phyloP scores from a whole-genome alignment of 2,888 invertebrate species.

The Cyaniris semiargus region DNA sequence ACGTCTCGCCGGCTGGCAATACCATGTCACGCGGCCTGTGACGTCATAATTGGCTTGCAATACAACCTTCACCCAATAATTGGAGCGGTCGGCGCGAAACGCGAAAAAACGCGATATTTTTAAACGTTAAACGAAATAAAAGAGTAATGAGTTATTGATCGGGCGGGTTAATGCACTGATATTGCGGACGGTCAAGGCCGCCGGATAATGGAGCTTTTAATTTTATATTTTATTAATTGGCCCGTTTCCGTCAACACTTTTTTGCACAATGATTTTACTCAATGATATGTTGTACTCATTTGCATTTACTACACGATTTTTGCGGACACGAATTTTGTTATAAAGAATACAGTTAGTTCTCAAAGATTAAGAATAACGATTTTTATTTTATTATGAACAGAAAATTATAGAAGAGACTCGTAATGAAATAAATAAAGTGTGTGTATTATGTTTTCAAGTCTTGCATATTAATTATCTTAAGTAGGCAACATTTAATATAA shows the following conservation, averaged over 20 bases:
- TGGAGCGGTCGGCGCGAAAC: constrained; percentile 51
- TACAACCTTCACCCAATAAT: constrained; percentile 60
- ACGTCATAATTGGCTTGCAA: constrained; percentile 50
- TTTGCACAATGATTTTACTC: constrained; percentile 20
- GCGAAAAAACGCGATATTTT: constrained; percentile 60
- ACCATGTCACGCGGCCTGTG: constrained; percentile 45
- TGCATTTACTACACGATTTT: constrained; percentile 1
- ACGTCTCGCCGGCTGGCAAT: constrained; percentile 18
- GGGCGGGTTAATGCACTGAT: constrained; percentile 52
- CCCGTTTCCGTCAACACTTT: constrained; percentile 31
- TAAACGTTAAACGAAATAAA: constrained; percentile 60
- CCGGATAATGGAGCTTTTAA: constrained; percentile 46
- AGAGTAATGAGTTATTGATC: constrained; percentile 63
- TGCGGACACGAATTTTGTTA: not conserved
- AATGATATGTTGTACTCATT: constrained; percentile 1
- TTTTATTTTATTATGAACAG: not conserved
- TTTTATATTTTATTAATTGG: constrained; percentile 38
- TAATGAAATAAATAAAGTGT: too few species aligned
- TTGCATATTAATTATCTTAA: too few species aligned
- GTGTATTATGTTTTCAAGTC: too few species aligned
- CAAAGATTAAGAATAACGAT: not conserved
- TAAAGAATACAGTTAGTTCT: not conserved
- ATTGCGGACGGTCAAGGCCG: constrained; percentile 53
- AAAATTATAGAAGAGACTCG: too few species aligned
- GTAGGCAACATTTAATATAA: too few species aligned